Base-by-base conservation (phyloP, 2,797 vertebrate species). In the Oceanodroma leucorhoa region DNA sequence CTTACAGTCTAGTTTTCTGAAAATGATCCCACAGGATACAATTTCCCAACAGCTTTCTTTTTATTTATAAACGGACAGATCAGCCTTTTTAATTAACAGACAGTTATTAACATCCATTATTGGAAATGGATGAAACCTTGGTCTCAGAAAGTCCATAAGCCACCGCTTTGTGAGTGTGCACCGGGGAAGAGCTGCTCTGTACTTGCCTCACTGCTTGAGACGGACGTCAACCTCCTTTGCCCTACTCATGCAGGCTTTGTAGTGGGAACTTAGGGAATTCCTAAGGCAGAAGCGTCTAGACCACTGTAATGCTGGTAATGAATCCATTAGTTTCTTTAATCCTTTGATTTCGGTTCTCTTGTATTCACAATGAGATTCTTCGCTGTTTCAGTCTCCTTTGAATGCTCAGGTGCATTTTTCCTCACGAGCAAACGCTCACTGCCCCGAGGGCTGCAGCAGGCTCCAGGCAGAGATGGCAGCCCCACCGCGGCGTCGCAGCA, bases 401-500 rank as follows among this genome's bases (percentile, higher is more conserved):
- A 11, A n/a, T 1, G 32, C 24, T 57, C 38, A 29, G 66, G 41
- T 41, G 69, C 21, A 9, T 34, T 50, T 51, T 77, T 15, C 15
- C 53, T 34, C 40, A 18, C 1, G 10, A 1, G 53, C 45, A n/a
- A 30, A 38, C 46, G 6, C 6, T 43, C 8, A 11, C 27, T 30
- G 75, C 19, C 34, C 1, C 0, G 6, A n/a, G 1, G 20, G 48
- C 17, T 14, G 50, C 50, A 50, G 45, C 7, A 29, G 54, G 58
- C 16, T 65, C 80, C 46, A 9, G 55, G 4, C 4, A 12, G 64
- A 0, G 60, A 38, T 0, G 17, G 32, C 60, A 76, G 69, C 29
- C 51, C 53, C 5, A 14, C 19, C 5, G 65, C 53, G 64, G 43
- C 1, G 0, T 4, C 1, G 1, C 60, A 34, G 30, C 45, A n/a